Evolutionary conservation across 2,113 vertebrate species (phyloP), one percentile per base, ranked within the genome.

Genomic region (Pollimyrus isidori): DNA sequence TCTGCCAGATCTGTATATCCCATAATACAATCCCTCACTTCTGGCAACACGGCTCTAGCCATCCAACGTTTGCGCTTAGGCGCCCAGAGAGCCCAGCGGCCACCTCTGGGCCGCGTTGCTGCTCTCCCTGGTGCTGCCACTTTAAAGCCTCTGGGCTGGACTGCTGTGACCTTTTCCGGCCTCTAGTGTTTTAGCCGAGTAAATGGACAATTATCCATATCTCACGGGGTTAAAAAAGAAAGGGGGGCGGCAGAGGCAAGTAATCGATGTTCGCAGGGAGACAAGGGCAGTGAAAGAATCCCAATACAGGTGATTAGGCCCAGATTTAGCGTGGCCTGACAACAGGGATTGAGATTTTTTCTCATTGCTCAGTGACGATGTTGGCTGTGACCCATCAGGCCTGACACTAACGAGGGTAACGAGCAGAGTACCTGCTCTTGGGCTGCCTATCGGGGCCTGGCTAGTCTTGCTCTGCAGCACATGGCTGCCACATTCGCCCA

Each of bases 151-250:
- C 62, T 19, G 73, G 15, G 73, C 35, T 1, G 3, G 9, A 69
- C n/a, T 1, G 62, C 35, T 7, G 73, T 80, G 35, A 80, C 82
- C 45, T 84, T 84, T 13, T 17, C 39, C n/a, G 49, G 50, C 58
- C 3, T 45, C 50, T 85, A 50, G 39, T 49, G 87, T 52, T 35
- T 84, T 4, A 23, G 53, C n/a, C 7, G 56, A 50, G 42, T 42
- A 87, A 89, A 80, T 50, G 26, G 65, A 84, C 87, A 76, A 90
- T 90, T 90, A 89, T 35, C 62, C 45, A 69, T 42, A 58, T 89
- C 86, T 30, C 85, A 52, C 17, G 2, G 49, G 17, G 48, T 3
- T 3, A 19, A 82, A 21, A 9, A 46, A 2, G 5, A 0, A n/a
- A 21, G 56, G n/a, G n/a, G 35, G 35, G n/a, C 5, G 52, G 52